Percentiles rank a stretch among this genome's conserved stretches.
phyloP scores from a whole-genome alignment of 2,113 vertebrate species.

The Triplophysa siluroides region DNA sequence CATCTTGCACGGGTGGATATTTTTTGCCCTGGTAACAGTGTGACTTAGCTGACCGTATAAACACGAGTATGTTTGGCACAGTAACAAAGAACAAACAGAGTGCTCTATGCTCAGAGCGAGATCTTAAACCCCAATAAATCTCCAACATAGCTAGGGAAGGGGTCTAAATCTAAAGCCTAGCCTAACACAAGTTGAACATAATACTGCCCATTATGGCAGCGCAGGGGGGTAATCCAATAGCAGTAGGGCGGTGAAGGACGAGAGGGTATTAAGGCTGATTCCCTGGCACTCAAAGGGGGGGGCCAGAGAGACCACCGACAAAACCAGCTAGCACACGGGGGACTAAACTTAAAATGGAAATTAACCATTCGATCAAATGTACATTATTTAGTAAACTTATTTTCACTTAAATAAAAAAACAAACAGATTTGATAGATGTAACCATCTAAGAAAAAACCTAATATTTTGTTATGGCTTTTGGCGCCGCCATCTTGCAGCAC shows the following conservation, averaged over 20 bases:
- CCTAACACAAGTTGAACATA: constrained; percentile 17
- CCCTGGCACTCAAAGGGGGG: too few species aligned
- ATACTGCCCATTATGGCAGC: background rate
- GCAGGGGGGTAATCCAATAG: constrained; percentile 10
- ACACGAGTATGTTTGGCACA: constrained; percentile 7
- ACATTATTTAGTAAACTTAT: too few species aligned
- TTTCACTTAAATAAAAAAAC: too few species aligned
- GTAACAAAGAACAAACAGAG: constrained; percentile 14
- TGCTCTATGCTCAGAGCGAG: background rate
- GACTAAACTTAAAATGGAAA: too few species aligned
- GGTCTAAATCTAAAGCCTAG: constrained; percentile 2
- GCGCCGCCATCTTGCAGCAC: too few species aligned
- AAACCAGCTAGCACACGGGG: too few species aligned
- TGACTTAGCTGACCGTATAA: background rate
- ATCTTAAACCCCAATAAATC: constrained; percentile 40
- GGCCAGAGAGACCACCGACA: too few species aligned
- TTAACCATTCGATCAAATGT: too few species aligned
- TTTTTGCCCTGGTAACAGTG: constrained; percentile 27
- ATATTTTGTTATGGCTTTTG: too few species aligned
- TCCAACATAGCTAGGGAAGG: constrained; percentile 11
- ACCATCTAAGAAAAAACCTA: too few species aligned
- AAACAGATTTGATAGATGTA: too few species aligned
- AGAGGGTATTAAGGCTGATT: background rate
- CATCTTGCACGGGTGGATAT: background rate
- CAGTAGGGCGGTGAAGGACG: background rate